phyloP scores from a whole-genome alignment of 2,113 vertebrate genomes.

The Pogona vitticeps region DNA sequence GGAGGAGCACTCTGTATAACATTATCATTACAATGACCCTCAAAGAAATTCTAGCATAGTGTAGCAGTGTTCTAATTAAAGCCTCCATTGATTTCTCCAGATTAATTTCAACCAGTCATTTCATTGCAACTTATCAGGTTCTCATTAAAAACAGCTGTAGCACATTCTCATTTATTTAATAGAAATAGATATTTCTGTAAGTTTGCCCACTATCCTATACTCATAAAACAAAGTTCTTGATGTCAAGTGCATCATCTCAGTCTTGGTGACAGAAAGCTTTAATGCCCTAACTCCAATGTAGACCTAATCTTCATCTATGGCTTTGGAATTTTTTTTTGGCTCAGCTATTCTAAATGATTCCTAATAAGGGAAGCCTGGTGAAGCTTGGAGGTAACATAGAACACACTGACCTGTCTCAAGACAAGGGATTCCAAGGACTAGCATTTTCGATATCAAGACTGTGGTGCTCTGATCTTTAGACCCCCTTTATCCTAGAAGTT shows the following conservation, averaged over 20 bases:
- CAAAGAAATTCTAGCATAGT: slow-evolving; percentile 66
- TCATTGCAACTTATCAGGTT: slow-evolving; percentile 60
- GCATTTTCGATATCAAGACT: background rate
- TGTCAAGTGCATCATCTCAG: rapidly evolving
- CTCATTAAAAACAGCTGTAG: slow-evolving; percentile 67
- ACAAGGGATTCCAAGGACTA: background rate
- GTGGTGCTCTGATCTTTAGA: background rate
- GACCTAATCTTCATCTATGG: background rate
- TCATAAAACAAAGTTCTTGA: background rate
- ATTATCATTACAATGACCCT: slow-evolving; percentile 57
- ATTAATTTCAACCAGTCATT: slow-evolving; percentile 75
- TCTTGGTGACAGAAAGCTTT: background rate
- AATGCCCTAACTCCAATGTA: background rate
- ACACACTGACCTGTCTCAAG: background rate
- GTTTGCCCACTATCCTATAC: background rate
- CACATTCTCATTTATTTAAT: slow-evolving; percentile 40
- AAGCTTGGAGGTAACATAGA: background rate
- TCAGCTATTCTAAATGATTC: background rate
- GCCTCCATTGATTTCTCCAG: slow-evolving; percentile 75
- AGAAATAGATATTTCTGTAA: background rate
- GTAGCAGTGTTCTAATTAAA: slow-evolving; percentile 74
- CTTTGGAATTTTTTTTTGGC: background rate
- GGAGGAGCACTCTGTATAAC: slow-evolving; percentile 61
- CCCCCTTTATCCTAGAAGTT: no score
- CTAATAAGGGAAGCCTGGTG: background rate